phyloP scores from a whole-genome alignment of 2,113 vertebrate species.

The Pelvicachromis taeniatus region DNA sequence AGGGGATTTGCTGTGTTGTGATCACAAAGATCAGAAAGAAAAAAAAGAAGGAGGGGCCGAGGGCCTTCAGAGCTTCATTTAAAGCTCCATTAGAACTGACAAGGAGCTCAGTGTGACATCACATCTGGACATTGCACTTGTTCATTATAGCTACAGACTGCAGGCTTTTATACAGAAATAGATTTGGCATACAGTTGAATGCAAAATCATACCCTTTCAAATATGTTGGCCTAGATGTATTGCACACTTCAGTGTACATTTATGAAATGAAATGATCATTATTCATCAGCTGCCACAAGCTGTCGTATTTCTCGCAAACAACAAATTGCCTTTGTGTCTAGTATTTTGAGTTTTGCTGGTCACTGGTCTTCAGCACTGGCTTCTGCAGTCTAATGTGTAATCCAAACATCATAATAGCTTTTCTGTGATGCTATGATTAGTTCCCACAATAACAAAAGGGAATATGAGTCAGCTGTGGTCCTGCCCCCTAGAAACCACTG shows the following conservation, averaged over 20 bases:
- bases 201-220: conserved; percentile 3
- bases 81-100: conserved; percentile 44
- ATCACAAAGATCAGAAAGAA: conserved; percentile 13
- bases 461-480: conserved; percentile 34
- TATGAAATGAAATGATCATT: conserved; percentile 3
- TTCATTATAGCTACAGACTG: conserved; percentile 15
- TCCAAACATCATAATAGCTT: conserved; percentile 27
- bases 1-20: not conserved
- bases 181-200: conserved; percentile 8
- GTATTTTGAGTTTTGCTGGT: conserved; percentile 1
- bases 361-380: not conserved
- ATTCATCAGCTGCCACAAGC: conserved; percentile 15
- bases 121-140: conserved; percentile 59
- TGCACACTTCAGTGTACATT: not conserved
- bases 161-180: not conserved
- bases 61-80: conserved; percentile 44
- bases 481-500: conserved; percentile 16
- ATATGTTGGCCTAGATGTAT: not conserved
- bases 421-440: conserved; percentile 31
- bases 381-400: conserved; percentile 19
- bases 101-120: conserved; percentile 39
- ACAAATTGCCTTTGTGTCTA: conserved; percentile 3
- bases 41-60: conserved; percentile 20
- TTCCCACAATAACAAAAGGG: conserved; percentile 20
- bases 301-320: not conserved